Conservation (phyloP, 2,113 vertebrate genomes). For the Antechinus stuartii region DNA sequence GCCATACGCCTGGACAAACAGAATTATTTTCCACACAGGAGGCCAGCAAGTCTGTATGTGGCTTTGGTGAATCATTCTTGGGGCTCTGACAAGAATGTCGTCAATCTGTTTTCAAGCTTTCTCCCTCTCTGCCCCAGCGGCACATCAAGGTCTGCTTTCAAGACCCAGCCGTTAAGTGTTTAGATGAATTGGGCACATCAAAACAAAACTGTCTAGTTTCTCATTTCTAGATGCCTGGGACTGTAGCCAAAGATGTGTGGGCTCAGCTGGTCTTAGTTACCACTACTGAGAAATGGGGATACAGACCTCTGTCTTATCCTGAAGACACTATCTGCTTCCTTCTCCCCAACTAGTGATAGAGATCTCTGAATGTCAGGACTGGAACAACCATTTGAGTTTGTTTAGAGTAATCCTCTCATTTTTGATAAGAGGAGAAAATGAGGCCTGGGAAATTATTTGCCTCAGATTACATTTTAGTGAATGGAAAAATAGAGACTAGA, state of each 20-base stretch:
- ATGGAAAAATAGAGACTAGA: background rate
- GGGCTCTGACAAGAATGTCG: slow-evolving; percentile 30
- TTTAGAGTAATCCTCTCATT: background rate
- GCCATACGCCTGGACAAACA: background rate
- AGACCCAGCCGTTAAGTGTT: background rate
- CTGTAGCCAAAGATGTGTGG: background rate
- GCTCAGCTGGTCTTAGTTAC: background rate
- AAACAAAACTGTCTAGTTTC: background rate
- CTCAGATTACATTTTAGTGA: background rate
- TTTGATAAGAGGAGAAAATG: background rate
- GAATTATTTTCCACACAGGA: background rate
- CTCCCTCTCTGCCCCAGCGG: background rate
- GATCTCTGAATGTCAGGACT: background rate
- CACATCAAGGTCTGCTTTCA: background rate
- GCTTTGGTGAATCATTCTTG: slow-evolving; percentile 48
- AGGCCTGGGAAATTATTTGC: background rate
- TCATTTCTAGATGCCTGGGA: background rate
- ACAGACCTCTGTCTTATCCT: background rate
- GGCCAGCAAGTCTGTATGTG: background rate
- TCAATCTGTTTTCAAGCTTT: background rate
- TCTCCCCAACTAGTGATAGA: background rate
- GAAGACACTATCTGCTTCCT: background rate
- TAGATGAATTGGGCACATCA: background rate
- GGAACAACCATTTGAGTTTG: background rate
- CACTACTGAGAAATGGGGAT: background rate